phyloP scores from a whole-genome alignment of 2,797 vertebrate species.

The Hypotaenidia philippensis region DNA sequence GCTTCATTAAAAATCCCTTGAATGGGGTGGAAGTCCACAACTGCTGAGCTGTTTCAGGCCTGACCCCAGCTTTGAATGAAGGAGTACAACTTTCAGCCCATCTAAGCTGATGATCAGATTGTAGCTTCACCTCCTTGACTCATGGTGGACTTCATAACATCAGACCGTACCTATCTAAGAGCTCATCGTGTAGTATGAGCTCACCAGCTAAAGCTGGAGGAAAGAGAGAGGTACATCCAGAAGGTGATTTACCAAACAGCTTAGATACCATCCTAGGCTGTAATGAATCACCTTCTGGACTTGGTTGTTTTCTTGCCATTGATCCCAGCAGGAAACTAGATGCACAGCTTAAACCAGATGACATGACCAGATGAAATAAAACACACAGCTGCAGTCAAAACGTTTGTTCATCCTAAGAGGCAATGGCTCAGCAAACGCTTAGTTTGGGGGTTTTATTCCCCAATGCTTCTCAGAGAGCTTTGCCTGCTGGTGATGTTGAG shows the following conservation, averaged over 20 bases:
- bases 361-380: not conserved
- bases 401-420: not conserved
- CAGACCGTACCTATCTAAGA: not conserved
- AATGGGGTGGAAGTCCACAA: not conserved
- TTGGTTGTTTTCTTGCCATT: not conserved
- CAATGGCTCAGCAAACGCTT: slow-evolving; percentile 19
- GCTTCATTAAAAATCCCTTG: not conserved
- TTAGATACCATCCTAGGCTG: not conserved
- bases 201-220: slow-evolving; percentile 7
- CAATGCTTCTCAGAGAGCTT: not conserved
- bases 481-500: not conserved
- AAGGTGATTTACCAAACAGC: not conserved
- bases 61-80: not conserved
- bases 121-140: slow-evolving; percentile 41
- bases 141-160: slow-evolving; percentile 5
- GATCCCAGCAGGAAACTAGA: not conserved
- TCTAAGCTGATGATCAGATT: not conserved
- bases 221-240: not conserved
- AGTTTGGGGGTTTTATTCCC: rapidly evolving
- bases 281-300: slow-evolving; percentile 13
- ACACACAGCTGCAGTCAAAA: not conserved
- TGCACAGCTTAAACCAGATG: not conserved
- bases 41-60: not conserved
- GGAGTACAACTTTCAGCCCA: not conserved
- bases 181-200: not conserved